phyloP scores from a whole-genome alignment of 2,888 invertebrate species.

The Noctua janthe region DNA sequence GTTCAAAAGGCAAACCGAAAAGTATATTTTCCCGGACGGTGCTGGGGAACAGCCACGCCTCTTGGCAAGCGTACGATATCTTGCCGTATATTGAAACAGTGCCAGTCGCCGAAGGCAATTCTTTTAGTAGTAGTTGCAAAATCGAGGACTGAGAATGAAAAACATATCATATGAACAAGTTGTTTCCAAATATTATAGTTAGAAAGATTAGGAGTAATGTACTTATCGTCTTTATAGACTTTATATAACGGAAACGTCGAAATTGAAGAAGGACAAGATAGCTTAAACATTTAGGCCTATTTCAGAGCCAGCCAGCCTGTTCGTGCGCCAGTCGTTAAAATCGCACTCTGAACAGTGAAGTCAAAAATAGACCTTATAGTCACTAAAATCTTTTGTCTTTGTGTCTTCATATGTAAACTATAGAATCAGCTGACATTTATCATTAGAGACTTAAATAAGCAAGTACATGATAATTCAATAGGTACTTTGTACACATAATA shows the following conservation, averaged over 20 bases:
- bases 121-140: constrained; percentile 93
- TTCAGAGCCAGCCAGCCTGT: not conserved
- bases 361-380: not conserved
- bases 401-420: not conserved
- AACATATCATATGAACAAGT: constrained; percentile 59
- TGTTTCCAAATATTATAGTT: constrained; percentile 20
- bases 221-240: not conserved
- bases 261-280: not conserved
- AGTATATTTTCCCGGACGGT: constrained; percentile 96
- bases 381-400: not conserved
- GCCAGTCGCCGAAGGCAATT: constrained; percentile 92
- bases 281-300: not conserved
- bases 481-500: not conserved
- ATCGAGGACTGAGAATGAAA: constrained; percentile 89
- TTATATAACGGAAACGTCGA: not conserved
- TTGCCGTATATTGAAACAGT: constrained; percentile 91
- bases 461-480: not conserved
- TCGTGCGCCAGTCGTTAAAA: not conserved
- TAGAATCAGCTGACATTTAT: not conserved
- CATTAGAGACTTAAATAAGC: not conserved
- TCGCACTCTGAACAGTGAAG: not conserved
- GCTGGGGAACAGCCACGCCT: constrained; percentile 95
- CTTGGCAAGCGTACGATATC: constrained; percentile 94
- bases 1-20: constrained; percentile 93
- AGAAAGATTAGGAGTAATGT: constrained; percentile 3